These are phyloP conservation scores for Mormyrus lacerda DNA, from an alignment of 2,113 vertebrate species.

Conservation along the genomic window DNA sequence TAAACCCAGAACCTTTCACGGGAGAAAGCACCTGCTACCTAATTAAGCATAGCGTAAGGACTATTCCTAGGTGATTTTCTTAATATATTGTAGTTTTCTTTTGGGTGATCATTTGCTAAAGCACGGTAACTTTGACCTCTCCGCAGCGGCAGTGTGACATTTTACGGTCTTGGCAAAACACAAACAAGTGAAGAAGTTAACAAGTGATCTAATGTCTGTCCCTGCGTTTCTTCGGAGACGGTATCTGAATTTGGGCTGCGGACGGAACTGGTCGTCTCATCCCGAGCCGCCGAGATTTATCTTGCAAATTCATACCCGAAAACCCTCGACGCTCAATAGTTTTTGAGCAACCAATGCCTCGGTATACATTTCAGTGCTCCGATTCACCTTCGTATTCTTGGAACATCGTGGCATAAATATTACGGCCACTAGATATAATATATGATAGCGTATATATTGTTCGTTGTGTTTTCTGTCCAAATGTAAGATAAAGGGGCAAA, in stretches of 20 bases:
- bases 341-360: neutral
- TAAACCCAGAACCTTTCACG: neutral
- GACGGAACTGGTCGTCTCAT: neutral
- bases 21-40: neutral
- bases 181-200: conserved; percentile 5
- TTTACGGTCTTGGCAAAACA: neutral
- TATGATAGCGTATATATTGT: neutral
- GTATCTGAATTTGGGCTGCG: neutral
- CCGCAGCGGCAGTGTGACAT: neutral
- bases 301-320: neutral
- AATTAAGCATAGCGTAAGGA: neutral
- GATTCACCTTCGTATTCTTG: neutral
- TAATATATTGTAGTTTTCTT: neutral
- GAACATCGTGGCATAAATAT: neutral
- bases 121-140: conserved; percentile 1
- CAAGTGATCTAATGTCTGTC: neutral
- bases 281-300: neutral
- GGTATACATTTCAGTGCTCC: neutral
- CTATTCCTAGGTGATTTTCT: neutral
- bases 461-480: neutral
- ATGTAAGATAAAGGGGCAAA: neutral
- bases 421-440: neutral
- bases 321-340: neutral
- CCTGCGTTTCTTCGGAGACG: neutral
- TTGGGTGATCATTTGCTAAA: neutral